Base-by-base conservation (phyloP, 2,888 invertebrate genomes). In the Chironomus tentans region DNA sequence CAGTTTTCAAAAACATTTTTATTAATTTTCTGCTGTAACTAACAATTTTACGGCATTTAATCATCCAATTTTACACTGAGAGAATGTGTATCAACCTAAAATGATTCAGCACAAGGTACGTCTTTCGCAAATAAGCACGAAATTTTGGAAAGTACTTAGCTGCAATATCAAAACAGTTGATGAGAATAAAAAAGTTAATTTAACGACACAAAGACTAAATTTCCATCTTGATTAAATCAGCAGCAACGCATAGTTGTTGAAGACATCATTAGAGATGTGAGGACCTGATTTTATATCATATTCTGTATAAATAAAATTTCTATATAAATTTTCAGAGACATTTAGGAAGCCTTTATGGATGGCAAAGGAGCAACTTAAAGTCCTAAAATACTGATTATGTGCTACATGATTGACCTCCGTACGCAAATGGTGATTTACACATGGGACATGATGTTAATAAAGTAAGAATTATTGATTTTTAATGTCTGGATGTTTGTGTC, bases 401-500 rank as follows among this genome's bases (percentile, higher is more conserved):
- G 21, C 84, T 99, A 62, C 98, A 98, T 81, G 99, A 99, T 88
- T 99, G 99, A 0, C 99, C 99, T 69, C 99, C 99, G 0, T 99
- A 99, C 85, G 98, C 99, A 0, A 99, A 99, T 87, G 99, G 99
- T 4, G 87, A 89, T 78, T 89, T 92, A 76, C 99, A 99, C 82
- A 95, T 98, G 88, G 99, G 99, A 0, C 99, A 99, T 87, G 97
- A 97, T 56, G 91, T 99, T 18, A 99, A 99, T 84, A 99, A 99
- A 88, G 96, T 95, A 83, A 78, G 5, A 48, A 12, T 50, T 13
- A 46, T 46, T 69, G 4, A 28, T 2, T 69, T 46, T 0, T n/a
- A n/a, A n/a, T 5, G n/a, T 6, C 7, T 13, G 6, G 38, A 13
- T 47, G 38, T n/a, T n/a, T n/a, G n/a, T n/a, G n/a, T n/a, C n/a